Conservation (phyloP, 2,113 vertebrate genomes). For the Ondatra zibethicus region DNA sequence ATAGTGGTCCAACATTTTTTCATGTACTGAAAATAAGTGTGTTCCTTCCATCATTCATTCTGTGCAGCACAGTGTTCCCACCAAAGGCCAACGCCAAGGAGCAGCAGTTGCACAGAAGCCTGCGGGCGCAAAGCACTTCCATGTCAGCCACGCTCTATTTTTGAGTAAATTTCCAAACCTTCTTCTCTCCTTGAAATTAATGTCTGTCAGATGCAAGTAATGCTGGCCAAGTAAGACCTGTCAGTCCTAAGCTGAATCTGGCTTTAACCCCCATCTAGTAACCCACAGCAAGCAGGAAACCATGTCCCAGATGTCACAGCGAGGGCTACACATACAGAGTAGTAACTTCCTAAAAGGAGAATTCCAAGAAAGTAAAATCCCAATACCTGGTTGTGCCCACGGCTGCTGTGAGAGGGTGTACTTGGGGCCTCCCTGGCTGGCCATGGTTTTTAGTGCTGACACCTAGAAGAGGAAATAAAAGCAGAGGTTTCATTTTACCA, state of each 20-base stretch:
- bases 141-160: not conserved
- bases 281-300: not conserved
- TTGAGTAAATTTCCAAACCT: not conserved
- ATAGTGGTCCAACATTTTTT: slow-evolving; percentile 6
- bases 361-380: slow-evolving; percentile 44
- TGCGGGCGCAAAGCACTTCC: not conserved
- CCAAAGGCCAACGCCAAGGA: not conserved
- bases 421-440: slow-evolving; percentile 94
- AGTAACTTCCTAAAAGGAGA: slow-evolving; percentile 28
- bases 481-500: slow-evolving; percentile 38
- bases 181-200: slow-evolving; percentile 2
- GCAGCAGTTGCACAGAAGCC: not conserved
- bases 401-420: slow-evolving; percentile 96
- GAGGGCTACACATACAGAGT: slow-evolving; percentile 15
- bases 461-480: slow-evolving; percentile 86
- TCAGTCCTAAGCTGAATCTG: not conserved
- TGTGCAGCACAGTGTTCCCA: not conserved
- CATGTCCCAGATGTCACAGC: not conserved
- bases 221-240: not conserved
- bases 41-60: not conserved
- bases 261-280: not conserved
- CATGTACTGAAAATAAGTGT: not conserved
- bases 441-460: slow-evolving; percentile 95
- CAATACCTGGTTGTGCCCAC: slow-evolving; percentile 97
- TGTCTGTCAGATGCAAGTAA: slow-evolving; percentile 36